A percentile compares a stretch with the other conserved stretches of the same genome.
Conservation (phyloP, 2,888 invertebrate genomes). For the Troglohyphantes excavatus region DNA sequence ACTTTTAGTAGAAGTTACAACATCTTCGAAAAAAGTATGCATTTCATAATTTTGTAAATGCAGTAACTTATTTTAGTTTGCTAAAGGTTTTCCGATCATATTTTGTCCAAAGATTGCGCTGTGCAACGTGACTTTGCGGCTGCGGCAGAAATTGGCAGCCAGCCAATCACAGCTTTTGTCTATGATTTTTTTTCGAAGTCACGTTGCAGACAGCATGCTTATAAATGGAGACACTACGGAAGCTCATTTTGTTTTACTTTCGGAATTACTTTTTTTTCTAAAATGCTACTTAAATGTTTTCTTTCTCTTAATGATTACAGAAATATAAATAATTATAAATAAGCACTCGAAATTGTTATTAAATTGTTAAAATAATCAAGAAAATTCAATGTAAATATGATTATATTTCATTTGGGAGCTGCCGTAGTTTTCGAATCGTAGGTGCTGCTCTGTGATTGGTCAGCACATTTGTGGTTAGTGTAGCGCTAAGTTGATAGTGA, state of each 20-base stretch:
- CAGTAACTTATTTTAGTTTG: too few relatives aligned
- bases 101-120: too few relatives aligned
- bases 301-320: too few relatives aligned
- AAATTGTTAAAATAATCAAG: background rate
- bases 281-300: too few relatives aligned
- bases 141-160: conserved; percentile 17
- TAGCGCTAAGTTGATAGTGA: background rate
- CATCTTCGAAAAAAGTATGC: too few relatives aligned
- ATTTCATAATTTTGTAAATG: too few relatives aligned
- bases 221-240: conserved; percentile 59
- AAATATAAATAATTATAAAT: too few relatives aligned
- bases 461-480: background rate
- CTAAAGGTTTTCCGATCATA: too few relatives aligned
- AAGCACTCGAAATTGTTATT: background rate
- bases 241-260: conserved; percentile 10
- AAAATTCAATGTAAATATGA: background rate
- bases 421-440: conserved; percentile 45
- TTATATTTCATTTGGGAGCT: background rate
- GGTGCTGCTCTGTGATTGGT: conserved; percentile 60
- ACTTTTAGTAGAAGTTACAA: too few relatives aligned
- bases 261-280: background rate
- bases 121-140: conserved; percentile 68
- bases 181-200: conserved; percentile 63
- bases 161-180: conserved; percentile 52
- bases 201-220: conserved; percentile 78